phyloP scores from a whole-genome alignment of 2,113 vertebrate genomes.

The Calonectris borealis region DNA sequence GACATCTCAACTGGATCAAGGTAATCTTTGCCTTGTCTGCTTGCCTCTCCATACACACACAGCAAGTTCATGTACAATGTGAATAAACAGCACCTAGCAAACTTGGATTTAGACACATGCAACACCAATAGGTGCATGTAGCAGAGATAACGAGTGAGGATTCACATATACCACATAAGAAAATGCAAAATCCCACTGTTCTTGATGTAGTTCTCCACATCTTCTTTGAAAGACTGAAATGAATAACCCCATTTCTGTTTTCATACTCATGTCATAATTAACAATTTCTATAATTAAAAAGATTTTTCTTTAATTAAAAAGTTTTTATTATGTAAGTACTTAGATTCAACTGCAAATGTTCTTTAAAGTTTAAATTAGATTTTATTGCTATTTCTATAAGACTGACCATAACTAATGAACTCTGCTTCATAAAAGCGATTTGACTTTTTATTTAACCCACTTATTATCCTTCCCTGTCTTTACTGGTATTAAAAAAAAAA shows the following conservation, averaged over 20 bases:
- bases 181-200: not conserved
- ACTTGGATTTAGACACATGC: not conserved
- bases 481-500: not conserved
- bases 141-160: not conserved
- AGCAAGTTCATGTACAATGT: not conserved
- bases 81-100: not conserved
- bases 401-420: not conserved
- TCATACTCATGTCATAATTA: not conserved
- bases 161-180: not conserved
- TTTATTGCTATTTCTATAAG: not conserved
- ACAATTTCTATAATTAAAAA: not conserved
- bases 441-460: not conserved
- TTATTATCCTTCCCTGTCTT: not conserved
- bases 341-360: not conserved
- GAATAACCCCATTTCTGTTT: not conserved
- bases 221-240: not conserved
- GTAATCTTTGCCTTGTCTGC: not conserved
- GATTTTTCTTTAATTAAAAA: not conserved
- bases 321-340: not conserved
- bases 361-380: constrained; percentile 12
- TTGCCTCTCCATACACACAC: not conserved
- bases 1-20: not conserved
- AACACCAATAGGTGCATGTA: no score
- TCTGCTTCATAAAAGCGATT: not conserved
- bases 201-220: not conserved